Evolutionary conservation across 1,140 invertebrate genomes (phyloP).

Genomic region (Leucophenga varia): DNA sequence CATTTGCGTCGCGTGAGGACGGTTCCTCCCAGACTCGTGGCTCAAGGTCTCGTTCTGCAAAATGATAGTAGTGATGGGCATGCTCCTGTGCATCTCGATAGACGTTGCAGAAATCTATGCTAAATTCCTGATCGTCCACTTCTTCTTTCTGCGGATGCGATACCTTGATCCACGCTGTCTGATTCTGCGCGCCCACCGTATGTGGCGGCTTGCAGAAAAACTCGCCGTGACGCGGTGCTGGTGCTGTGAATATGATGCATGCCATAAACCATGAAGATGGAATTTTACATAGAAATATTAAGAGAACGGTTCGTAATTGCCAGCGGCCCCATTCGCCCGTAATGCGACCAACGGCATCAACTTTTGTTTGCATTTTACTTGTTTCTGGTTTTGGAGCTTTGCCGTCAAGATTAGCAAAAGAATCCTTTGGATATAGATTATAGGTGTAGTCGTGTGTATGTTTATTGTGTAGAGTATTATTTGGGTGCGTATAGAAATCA

Average conservation of each 20-base stretch:
- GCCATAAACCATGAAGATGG: constrained; percentile 59
- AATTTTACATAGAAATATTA: constrained; percentile 57
- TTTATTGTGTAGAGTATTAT: constrained; percentile 7
- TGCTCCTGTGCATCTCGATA: constrained; percentile 51
- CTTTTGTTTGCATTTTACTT: constrained; percentile 51
- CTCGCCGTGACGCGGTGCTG: constrained; percentile 47
- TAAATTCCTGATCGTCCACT: constrained; percentile 47
- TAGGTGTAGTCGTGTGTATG: constrained; percentile 26
- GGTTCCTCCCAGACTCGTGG: constrained; percentile 45
- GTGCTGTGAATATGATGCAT: constrained; percentile 56
- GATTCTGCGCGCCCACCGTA: constrained; percentile 34
- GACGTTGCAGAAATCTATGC: constrained; percentile 52
- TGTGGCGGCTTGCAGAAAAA: constrained; percentile 53
- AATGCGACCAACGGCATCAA: constrained; percentile 52
- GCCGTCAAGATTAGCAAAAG: constrained; percentile 40
- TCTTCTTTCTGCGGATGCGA: constrained; percentile 52
- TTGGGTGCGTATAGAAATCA: constrained; percentile 26
- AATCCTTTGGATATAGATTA: constrained; percentile 44
- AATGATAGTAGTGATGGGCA: constrained; percentile 50
- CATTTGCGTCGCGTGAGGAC: constrained; percentile 29
- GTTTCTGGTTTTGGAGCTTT: constrained; percentile 22
- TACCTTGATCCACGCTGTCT: constrained; percentile 53
- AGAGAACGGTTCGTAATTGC: constrained; percentile 51
- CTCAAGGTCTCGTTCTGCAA: constrained; percentile 35
- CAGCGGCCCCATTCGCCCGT: constrained; percentile 56